phyloP scores from a whole-genome alignment of 2,113 vertebrate genomes.

The Semnornis frantzii region DNA sequence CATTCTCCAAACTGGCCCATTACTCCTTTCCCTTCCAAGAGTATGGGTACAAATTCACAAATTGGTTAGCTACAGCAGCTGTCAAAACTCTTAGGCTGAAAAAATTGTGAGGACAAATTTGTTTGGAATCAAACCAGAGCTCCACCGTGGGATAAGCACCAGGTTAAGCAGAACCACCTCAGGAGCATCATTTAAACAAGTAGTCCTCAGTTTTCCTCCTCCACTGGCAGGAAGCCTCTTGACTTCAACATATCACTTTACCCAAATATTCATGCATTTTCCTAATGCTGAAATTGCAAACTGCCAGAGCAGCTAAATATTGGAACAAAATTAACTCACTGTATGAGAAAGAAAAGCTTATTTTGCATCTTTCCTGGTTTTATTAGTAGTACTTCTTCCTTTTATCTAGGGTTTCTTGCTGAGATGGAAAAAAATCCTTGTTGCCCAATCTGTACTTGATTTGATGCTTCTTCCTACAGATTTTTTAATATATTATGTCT shows the following conservation, averaged over 20 bases:
- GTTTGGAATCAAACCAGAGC: not conserved
- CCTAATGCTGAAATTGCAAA: constrained; percentile 25
- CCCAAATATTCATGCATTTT: constrained; percentile 15
- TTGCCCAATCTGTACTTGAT: not conserved
- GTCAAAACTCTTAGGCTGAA: not conserved
- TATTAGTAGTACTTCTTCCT: not conserved
- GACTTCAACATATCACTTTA: not conserved
- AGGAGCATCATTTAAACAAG: constrained; percentile 32
- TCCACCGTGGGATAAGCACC: not conserved
- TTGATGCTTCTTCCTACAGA: not conserved
- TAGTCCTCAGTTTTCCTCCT: constrained; percentile 11
- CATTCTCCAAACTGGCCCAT: fast-evolving
- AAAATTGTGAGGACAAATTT: not conserved
- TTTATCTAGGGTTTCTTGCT: constrained; percentile 17
- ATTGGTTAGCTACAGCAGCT: not conserved
- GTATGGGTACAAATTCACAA: fast-evolving
- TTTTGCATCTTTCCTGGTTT: not conserved
- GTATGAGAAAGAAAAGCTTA: not conserved
- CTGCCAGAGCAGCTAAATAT: constrained; percentile 2
- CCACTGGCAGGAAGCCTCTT: constrained; percentile 15
- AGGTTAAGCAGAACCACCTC: constrained; percentile 1
- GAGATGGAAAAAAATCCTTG: not conserved
- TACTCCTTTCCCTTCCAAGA: not conserved
- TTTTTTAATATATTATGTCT: not conserved
- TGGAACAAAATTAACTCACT: constrained; percentile 23